A percentile compares a stretch with the other conserved stretches of the same genome.
Evolutionary conservation across 2,797 vertebrate species (phyloP).

Genomic region (Muscicapa comitata): DNA sequence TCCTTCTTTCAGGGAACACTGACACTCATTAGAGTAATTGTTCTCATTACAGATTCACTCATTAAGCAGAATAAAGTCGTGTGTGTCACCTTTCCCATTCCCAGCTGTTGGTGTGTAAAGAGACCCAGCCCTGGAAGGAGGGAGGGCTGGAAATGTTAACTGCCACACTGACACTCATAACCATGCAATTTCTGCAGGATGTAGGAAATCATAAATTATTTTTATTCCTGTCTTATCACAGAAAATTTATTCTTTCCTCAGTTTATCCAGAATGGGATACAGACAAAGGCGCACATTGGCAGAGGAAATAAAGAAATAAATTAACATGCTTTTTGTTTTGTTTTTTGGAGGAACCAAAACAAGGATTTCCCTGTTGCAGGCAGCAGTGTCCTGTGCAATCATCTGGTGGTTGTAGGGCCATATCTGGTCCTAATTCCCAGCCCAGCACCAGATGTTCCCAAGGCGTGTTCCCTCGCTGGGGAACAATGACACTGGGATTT

Average conservation of each 20-base stretch:
- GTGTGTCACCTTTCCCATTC: not conserved
- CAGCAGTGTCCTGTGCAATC: not conserved
- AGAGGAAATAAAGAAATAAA: not conserved
- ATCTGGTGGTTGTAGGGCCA: slow-evolving; percentile 25
- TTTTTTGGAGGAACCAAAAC: not conserved
- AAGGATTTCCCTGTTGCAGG: slow-evolving; percentile 24
- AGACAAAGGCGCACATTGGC: not conserved
- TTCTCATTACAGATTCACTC: not conserved
- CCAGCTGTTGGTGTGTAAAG: not conserved
- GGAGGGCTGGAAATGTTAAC: not conserved
- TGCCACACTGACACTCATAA: not conserved
- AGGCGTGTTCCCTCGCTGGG: not conserved
- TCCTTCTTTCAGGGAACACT: not conserved
- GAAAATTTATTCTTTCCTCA: slow-evolving; percentile 12
- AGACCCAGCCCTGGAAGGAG: not conserved
- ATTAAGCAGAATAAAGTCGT: not conserved
- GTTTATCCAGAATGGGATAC: not conserved
- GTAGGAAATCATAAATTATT: not conserved
- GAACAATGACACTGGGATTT: not conserved
- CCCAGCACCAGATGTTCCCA: slow-evolving; percentile 61
- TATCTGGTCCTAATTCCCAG: slow-evolving; percentile 64
- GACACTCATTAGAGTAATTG: not conserved
- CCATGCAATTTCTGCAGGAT: not conserved
- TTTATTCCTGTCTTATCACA: not conserved
- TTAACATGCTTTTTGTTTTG: not conserved